Percentiles rank a stretch among this genome's conserved stretches.
phyloP scores from a whole-genome alignment of 2,113 vertebrate species.

The Scomber colias region DNA sequence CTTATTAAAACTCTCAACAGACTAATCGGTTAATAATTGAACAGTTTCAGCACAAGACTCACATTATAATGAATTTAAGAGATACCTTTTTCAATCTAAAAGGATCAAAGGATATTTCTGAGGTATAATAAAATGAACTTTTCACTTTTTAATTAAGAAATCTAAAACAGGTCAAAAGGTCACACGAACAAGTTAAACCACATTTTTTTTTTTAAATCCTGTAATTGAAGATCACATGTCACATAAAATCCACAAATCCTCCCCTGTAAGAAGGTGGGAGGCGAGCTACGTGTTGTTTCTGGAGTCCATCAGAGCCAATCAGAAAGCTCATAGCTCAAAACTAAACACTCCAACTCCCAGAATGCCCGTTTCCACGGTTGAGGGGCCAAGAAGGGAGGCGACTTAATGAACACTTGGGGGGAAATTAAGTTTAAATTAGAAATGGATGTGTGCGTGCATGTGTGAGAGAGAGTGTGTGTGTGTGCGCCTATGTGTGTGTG shows the following conservation, averaged over 20 bases:
- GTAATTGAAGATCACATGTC: background rate
- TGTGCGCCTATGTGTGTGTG: slow-evolving; percentile 25
- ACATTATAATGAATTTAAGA: no score
- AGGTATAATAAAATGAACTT: no score
- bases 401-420: slow-evolving; percentile 49
- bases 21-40: no score
- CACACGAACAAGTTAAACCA: no score
- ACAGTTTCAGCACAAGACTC: no score
- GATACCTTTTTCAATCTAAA: no score
- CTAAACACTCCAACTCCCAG: slow-evolving; percentile 63
- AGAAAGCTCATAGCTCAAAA: slow-evolving; percentile 25
- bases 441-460: slow-evolving; percentile 48
- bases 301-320: slow-evolving; percentile 20
- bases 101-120: no score
- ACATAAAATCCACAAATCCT: background rate
- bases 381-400: slow-evolving; percentile 9
- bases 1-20: no score
- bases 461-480: slow-evolving; percentile 3
- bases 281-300: slow-evolving; percentile 15
- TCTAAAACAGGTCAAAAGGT: no score
- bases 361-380: slow-evolving; percentile 50
- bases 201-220: no score
- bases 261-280: background rate
- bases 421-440: slow-evolving; percentile 59
- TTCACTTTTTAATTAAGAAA: no score